Percentiles rank a stretch among this genome's conserved stretches.
phyloP scores from a whole-genome alignment of 1,140 invertebrate genomes.

The Globodera ellingtonae region DNA sequence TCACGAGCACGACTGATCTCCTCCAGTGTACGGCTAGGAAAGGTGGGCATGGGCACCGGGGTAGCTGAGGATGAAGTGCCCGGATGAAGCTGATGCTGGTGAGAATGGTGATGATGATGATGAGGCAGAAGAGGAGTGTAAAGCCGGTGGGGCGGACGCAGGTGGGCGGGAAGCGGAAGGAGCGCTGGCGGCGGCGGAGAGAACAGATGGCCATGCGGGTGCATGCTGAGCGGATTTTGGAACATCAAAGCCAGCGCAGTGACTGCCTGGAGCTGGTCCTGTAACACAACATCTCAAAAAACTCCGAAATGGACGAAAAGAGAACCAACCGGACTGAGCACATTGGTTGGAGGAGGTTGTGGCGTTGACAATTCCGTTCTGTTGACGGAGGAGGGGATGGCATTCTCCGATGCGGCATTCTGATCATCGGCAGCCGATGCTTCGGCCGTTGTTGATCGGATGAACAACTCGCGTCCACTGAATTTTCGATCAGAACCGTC shows the following conservation, averaged over 20 bases:
- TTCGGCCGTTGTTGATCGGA: not conserved
- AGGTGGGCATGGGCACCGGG: not conserved
- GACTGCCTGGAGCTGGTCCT: not conserved
- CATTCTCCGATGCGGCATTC: not conserved
- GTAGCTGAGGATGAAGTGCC: constrained; percentile 8
- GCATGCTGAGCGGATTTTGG: not conserved
- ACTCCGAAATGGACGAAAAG: too few species aligned
- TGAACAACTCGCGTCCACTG: constrained; percentile 5
- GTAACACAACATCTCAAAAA: not conserved
- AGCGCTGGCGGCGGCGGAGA: not conserved
- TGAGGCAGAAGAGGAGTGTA: not conserved
- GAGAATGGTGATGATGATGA: constrained; percentile 16
- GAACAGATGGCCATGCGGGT: not conserved
- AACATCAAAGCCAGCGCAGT: constrained; percentile 1
- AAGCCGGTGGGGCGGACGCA: not conserved
- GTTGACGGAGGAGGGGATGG: not conserved
- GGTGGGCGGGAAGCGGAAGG: not conserved
- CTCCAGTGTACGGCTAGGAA: constrained; percentile 19
- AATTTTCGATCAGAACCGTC: not conserved
- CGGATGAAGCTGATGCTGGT: constrained; percentile 35
- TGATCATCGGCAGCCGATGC: not conserved
- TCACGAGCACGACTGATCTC: constrained; percentile 15
- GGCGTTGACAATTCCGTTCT: not conserved
- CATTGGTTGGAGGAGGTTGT: not conserved
- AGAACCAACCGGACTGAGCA: not conserved